Conservation (phyloP, 2,888 invertebrate genomes). For the Amphipyra berbera region DNA sequence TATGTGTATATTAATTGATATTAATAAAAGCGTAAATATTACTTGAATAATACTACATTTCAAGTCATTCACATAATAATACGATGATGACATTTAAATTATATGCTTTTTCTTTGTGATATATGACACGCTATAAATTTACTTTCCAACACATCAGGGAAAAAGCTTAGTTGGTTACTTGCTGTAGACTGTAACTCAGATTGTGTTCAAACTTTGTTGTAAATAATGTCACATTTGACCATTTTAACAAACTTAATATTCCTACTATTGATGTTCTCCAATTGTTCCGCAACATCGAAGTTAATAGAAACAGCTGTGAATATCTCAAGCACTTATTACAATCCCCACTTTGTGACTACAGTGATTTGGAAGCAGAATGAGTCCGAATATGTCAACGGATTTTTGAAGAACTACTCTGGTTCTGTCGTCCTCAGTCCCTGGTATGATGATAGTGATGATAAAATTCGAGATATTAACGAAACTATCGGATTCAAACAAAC, state of each 20-base stretch:
- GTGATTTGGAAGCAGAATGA: conserved; percentile 65
- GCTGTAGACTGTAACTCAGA: background rate
- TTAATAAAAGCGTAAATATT: conserved; percentile 11
- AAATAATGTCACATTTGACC: conserved; percentile 19
- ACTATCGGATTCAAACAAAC: conserved; percentile 64
- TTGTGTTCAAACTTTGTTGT: background rate
- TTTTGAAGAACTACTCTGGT: conserved; percentile 63
- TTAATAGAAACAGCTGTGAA: conserved; percentile 60
- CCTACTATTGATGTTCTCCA: conserved; percentile 6
- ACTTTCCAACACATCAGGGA: background rate
- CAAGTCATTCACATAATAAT: conserved; percentile 1
- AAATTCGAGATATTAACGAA: conserved; percentile 45
- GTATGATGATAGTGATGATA: conserved; percentile 37
- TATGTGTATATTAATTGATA: background rate
- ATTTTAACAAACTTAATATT: conserved; percentile 7
- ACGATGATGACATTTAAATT: conserved; percentile 14
- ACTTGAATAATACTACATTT: conserved; percentile 20
- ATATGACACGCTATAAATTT: background rate
- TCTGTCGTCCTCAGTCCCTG: conserved; percentile 58
- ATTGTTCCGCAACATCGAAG: conserved; percentile 21
- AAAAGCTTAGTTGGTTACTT: background rate
- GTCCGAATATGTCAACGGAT: conserved; percentile 54
- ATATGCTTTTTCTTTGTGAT: conserved; percentile 9
- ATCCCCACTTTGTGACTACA: conserved; percentile 56
- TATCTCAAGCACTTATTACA: conserved; percentile 65